Base-by-base conservation (phyloP, 1,140 invertebrate genomes). In the Sesamia nonagrioides region DNA sequence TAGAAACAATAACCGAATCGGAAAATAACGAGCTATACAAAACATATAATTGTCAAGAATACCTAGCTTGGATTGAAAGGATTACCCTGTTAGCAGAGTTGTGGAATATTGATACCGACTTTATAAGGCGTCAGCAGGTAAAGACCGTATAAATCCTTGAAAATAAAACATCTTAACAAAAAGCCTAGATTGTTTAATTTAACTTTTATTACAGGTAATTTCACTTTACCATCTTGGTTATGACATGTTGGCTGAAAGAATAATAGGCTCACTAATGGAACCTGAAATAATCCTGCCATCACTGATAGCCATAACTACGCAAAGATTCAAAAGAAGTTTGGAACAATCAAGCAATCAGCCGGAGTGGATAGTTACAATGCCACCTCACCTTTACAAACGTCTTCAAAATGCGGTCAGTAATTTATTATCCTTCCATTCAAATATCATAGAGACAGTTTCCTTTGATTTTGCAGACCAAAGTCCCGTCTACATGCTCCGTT, bases 41-140 rank as follows among this genome's bases (percentile, higher is more conserved):
- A 68, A 77, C 76, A 42, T 94, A 93, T 71, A 96, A 96, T 84
- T 95, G 95, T 54, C 91, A 91, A 2, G 96, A 97, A 80, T 96
- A 96, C 79, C 87, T 96, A 27, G 83, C 90, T 7, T 98, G 97
- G 96, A 97, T 98, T 94, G 92, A 96, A 85, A 96, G 96, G 85
- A 96, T 97, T 78, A 94, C 97, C 56, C 95, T 95, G 18, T 91
- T 99, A 27, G 97, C 97, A 0, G 96, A 96, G 52, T 96, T 97
- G 66, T 99, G 98, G 98, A 96, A 96, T 77, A 91, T 99, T 40
- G 97, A 98, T 88, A 95, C 96, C 18, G 97, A 98, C 85, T 96
- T 96, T 81, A 92, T 99, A 45, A 96, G 96, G 82, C 96, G 97
- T 83, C 97, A 98, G 93, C 97, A 98, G 95, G 94, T 95, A 90